Conservation (phyloP, 2,797 vertebrate genomes). For the Meriones psammophilus region DNA sequence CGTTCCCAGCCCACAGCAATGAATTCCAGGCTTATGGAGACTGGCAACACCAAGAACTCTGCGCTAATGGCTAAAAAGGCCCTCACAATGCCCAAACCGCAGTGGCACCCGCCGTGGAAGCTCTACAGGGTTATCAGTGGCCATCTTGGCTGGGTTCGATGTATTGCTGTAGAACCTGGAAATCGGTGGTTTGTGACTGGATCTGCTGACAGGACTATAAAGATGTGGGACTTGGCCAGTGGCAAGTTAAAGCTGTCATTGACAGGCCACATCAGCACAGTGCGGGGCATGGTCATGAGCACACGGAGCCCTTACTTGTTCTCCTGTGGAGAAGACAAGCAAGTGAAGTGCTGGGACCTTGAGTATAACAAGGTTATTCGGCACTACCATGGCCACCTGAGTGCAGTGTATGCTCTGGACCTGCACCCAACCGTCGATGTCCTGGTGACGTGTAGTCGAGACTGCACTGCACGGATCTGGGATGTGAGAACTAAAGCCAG, state of each 20-base stretch:
- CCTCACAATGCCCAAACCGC: conserved; percentile 97
- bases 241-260: conserved; percentile 97
- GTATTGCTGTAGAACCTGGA: conserved; percentile 97
- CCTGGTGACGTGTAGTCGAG: conserved; percentile 90
- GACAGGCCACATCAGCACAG: conserved; percentile 98
- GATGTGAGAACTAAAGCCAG: conserved; percentile 98
- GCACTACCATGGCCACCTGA: conserved; percentile 98
- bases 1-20: conserved; percentile 91
- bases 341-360: conserved; percentile 99
- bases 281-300: conserved; percentile 97
- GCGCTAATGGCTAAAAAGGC: conserved; percentile 93
- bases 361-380: conserved; percentile 99
- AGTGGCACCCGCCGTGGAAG: conserved; percentile 99
- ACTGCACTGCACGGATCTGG: conserved; percentile 97
- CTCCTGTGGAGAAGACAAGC: conserved; percentile 99
- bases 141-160: conserved; percentile 98
- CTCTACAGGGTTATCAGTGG: conserved; percentile 98
- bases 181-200: conserved; percentile 99
- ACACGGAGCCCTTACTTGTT: conserved; percentile 96
- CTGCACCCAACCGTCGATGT: conserved; percentile 98
- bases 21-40: conserved; percentile 91
- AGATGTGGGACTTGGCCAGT: conserved; percentile 99
- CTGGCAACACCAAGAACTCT: conserved; percentile 93
- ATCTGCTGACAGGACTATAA: conserved; percentile 98
- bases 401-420: conserved; percentile 97